These are phyloP conservation scores for Macrotus californicus DNA, from an alignment of 2,113 vertebrate genomes.

Conservation along the genomic window DNA sequence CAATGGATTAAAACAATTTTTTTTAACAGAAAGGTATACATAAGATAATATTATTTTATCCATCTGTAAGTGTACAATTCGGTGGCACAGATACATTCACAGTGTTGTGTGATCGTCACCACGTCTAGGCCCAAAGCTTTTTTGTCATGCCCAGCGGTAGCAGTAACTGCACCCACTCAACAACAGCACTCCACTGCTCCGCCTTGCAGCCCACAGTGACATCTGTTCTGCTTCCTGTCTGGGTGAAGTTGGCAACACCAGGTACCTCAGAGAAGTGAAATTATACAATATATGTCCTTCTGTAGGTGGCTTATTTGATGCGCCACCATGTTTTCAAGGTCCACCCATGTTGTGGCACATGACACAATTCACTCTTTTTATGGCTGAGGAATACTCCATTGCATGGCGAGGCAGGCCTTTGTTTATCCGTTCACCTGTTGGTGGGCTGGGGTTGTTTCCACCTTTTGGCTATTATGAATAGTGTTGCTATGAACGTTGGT, in stretches of 20 bases:
- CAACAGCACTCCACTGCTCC: fast-evolving
- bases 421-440: neutral
- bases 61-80: neutral
- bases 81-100: neutral
- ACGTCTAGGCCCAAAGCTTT: neutral
- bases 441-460: neutral
- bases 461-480: neutral
- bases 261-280: neutral
- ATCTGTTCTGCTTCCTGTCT: neutral
- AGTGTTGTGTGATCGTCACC: neutral
- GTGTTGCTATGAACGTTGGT: neutral
- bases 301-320: neutral
- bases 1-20: neutral
- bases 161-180: neutral
- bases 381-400: neutral
- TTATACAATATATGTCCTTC: neutral
- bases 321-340: neutral
- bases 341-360: too few relatives aligned
- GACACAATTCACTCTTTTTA: neutral
- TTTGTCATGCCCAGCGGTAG: neutral
- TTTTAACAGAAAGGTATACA: neutral
- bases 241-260: neutral
- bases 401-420: neutral
- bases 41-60: neutral
- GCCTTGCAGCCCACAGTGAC: neutral